phyloP scores from a whole-genome alignment of 1,140 invertebrate genomes.

The Drosophila tani region DNA sequence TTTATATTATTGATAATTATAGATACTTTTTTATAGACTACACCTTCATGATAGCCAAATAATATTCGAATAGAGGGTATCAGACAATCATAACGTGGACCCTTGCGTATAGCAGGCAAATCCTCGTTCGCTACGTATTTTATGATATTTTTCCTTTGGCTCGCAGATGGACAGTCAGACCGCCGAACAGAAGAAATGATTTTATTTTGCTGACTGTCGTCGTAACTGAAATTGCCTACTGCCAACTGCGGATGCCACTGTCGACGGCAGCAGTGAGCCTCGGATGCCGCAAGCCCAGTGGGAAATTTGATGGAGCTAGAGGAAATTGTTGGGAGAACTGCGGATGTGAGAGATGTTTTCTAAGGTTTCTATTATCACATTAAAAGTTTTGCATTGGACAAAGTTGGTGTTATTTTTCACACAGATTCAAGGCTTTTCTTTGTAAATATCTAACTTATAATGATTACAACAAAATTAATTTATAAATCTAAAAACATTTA shows the following conservation, averaged over 20 bases:
- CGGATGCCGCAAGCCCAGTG: slow-evolving; percentile 37
- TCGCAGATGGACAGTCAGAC: slow-evolving; percentile 36
- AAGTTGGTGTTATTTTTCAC: slow-evolving; percentile 9
- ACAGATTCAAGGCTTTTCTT: background rate
- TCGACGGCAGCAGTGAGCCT: slow-evolving; percentile 6
- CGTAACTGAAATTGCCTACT: slow-evolving; percentile 77
- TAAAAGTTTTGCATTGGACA: slow-evolving; percentile 9
- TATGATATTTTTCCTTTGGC: slow-evolving; percentile 71
- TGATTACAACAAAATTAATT: background rate
- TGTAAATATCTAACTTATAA: background rate
- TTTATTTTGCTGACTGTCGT: slow-evolving; percentile 81
- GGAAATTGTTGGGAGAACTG: slow-evolving; percentile 4
- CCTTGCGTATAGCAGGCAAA: slow-evolving; percentile 58
- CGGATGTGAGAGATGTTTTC: slow-evolving; percentile 11
- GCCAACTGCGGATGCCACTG: slow-evolving; percentile 53
- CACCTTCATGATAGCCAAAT: background rate
- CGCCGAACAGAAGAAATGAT: slow-evolving; percentile 64
- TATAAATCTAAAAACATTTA: too few relatives aligned
- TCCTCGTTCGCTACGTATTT: slow-evolving; percentile 77
- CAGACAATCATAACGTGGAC: background rate
- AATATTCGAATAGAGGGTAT: background rate
- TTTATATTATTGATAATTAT: too few relatives aligned
- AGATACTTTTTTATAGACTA: too few relatives aligned
- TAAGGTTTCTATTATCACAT: background rate
- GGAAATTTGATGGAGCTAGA: slow-evolving; percentile 38